Evolutionary conservation across 2,797 vertebrate species (phyloP).

Genomic region (Phrynocephalus guinanensis): DNA sequence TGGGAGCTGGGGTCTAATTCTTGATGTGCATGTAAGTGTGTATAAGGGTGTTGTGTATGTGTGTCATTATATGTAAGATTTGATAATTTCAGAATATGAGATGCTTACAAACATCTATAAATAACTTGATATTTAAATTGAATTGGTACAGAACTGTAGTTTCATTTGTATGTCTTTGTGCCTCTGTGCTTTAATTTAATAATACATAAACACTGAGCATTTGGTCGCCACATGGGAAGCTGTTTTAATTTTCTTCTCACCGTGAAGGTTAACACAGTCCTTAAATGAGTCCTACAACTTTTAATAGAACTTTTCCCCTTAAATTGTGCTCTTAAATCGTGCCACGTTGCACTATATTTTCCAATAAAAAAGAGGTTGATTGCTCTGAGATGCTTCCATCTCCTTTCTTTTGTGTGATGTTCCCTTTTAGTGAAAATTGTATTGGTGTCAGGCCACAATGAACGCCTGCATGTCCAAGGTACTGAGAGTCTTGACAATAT

Average conservation of each 20-base stretch:
- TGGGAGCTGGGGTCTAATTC: no score
- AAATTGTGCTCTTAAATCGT: background rate
- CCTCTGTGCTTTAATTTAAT: background rate
- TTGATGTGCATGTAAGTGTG: no score
- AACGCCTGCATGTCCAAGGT: background rate
- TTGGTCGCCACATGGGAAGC: background rate
- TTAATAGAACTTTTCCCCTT: background rate
- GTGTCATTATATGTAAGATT: no score
- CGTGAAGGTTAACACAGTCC: no score
- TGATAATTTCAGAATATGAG: no score
- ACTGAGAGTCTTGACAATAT: background rate
- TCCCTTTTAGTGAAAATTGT: background rate
- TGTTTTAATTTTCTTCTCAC: background rate
- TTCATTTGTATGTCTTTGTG: background rate
- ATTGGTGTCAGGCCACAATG: background rate
- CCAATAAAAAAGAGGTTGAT: no score
- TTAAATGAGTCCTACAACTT: background rate
- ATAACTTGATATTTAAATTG: background rate
- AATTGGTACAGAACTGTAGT: background rate
- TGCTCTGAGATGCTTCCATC: background rate
- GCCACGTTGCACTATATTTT: background rate
- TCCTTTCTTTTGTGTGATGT: background rate
- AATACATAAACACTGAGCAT: background rate
- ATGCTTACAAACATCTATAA: no score
- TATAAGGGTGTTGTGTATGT: no score